Base-by-base conservation (phyloP, 1,140 invertebrate species). In the Uloborus diversus region DNA sequence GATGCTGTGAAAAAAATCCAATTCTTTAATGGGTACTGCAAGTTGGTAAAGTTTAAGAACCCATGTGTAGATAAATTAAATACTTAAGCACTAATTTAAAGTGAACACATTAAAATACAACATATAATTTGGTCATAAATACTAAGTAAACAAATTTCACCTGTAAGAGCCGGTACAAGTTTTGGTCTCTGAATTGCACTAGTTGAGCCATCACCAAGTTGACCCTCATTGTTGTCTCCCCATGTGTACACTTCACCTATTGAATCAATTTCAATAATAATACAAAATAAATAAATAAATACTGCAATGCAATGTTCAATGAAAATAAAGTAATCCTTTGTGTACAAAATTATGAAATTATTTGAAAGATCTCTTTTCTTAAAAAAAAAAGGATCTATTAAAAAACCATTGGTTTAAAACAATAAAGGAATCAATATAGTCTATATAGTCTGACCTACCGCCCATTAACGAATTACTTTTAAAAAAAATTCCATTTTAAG, bases 181-280 rank as follows among this genome's bases (percentile, higher is more conserved):
- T 95, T 88, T 0, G 96, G 96, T 83, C 94, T 90, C 84, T 96
- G 95, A 75, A 97, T 95, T 3, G 96, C 96, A 81, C 94, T 94
- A 0, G 95, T 97, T 0, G 94, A 96, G 2, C 95, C 95, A 86
- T 98, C 96, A 7, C 96, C 96, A 0, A 98, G 87, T 83, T 98
- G 96, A 0, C 96, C 96, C 86, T 98, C 96, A 84, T 98, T 96
- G 85, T 98, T 98, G 84, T 98, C 96, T 23, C 96, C 89, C 89
- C 89, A 90, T 3, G 89, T 89, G 79, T 85, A 90, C 13, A 90
- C 89, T 79, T 90, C 88, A 57, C 88, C 86, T 85, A 33, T 4
- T 42, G 17, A 56, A n/a, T n/a, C n/a, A n/a, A n/a, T n/a, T n/a
- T n/a, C n/a, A n/a, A n/a, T n/a, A n/a, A n/a, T n/a, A n/a, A n/a